Percentiles rank a stretch among this genome's conserved stretches.
Conservation (phyloP, 2,797 vertebrate species). For the Chiloscyllium punctatum region DNA sequence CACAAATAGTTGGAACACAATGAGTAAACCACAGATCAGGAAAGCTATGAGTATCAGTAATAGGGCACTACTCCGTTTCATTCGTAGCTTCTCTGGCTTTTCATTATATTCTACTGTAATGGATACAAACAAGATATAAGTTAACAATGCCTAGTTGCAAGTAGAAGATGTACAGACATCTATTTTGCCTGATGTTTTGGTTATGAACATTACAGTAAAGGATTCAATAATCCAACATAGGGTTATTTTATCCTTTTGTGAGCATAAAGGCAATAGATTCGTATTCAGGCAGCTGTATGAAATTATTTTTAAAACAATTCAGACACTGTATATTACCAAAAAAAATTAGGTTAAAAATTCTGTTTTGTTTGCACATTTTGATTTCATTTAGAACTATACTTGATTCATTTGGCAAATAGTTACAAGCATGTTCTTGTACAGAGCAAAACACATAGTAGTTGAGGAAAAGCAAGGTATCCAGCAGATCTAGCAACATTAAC, state of each 20-base stretch:
- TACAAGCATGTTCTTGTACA: neutral
- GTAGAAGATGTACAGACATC: neutral
- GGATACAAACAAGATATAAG: neutral
- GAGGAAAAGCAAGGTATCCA: neutral
- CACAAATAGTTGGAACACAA: constrained; percentile 29
- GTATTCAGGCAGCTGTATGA: neutral
- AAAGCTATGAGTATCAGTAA: constrained; percentile 31
- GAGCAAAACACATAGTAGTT: neutral
- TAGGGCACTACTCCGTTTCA: neutral
- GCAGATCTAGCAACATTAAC: neutral
- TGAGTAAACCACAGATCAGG: constrained; percentile 17
- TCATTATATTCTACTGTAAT: neutral
- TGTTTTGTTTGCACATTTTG: neutral
- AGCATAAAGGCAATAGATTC: neutral
- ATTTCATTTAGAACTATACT: neutral
- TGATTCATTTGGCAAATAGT: neutral
- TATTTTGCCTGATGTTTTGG: neutral
- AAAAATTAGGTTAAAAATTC: neutral
- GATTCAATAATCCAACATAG: neutral
- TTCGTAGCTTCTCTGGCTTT: neutral
- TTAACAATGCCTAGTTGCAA: neutral
- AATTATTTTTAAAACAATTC: neutral
- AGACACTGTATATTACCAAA: neutral
- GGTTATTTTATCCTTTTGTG: neutral
- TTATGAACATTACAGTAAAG: neutral